Conservation (phyloP, 2,888 invertebrate species). For the Chirona hameri region DNA sequence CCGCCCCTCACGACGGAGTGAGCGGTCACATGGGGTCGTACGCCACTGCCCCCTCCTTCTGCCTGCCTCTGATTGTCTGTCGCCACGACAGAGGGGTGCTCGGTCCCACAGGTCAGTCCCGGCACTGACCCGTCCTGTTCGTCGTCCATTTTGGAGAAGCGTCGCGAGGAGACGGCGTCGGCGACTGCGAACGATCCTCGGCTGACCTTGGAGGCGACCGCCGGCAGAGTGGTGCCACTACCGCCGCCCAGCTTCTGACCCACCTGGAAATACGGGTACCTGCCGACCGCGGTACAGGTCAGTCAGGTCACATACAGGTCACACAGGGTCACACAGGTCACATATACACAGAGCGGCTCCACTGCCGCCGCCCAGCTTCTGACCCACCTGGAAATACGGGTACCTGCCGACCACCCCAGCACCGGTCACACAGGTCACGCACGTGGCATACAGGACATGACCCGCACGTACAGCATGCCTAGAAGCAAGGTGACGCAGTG, state of each 20-base stretch:
- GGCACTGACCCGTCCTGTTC: background rate
- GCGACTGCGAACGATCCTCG: background rate
- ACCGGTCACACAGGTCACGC: too few species aligned
- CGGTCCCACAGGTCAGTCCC: too few species aligned
- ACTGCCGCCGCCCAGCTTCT: background rate
- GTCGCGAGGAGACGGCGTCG: background rate
- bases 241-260: conserved; percentile 26
- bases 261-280: conserved; percentile 23
- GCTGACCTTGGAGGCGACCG: background rate
- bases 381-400: conserved; percentile 7
- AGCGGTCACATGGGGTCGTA: too few species aligned
- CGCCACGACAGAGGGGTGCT: too few species aligned
- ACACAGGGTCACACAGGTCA: background rate
- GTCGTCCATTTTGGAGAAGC: conserved; percentile 1
- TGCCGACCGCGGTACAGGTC: background rate
- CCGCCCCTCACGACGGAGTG: too few species aligned
- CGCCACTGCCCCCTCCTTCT: too few species aligned
- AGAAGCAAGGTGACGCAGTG: too few species aligned
- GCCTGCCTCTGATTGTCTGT: too few species aligned
- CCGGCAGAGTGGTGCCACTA: background rate
- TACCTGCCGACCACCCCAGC: background rate
- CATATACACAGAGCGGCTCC: background rate
- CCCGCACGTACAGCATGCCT: too few species aligned
- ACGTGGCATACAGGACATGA: too few species aligned
- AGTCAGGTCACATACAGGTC: background rate